A percentile compares a stretch with the other conserved stretches of the same genome.
phyloP scores from a whole-genome alignment of 2,797 vertebrate genomes.

The Mormyrops boulengeri region DNA sequence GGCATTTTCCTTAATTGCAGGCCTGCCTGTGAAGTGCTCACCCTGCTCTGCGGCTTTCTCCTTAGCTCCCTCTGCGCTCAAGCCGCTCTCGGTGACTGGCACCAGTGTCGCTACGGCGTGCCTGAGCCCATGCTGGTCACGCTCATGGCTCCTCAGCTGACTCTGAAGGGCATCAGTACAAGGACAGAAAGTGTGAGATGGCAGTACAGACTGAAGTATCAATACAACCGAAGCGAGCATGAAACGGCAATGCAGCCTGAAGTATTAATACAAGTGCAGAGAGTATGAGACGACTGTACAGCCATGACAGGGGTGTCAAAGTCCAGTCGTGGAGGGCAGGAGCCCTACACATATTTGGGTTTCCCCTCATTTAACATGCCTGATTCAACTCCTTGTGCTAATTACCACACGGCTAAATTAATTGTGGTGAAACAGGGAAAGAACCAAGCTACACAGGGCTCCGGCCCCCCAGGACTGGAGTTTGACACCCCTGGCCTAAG shows the following conservation, averaged over 20 bases:
- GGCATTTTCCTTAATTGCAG: not conserved
- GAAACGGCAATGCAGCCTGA: not conserved
- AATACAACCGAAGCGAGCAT: not conserved
- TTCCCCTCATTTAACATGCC: not conserved
- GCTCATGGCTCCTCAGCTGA: conserved; percentile 85
- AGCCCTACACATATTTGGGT: not conserved
- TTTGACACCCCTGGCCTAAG: not conserved
- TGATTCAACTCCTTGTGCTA: not conserved
- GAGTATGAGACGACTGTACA: not conserved
- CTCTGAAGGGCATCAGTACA: conserved; percentile 58
- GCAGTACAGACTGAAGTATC: not conserved
- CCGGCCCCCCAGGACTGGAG: too few species aligned
- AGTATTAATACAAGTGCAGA: not conserved
- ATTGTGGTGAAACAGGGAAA: not conserved
- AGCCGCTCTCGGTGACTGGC: conserved; percentile 52
- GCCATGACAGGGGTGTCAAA: not conserved
- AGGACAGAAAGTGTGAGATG: not conserved
- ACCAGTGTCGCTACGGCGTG: conserved; percentile 50
- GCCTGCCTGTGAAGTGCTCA: conserved; percentile 39
- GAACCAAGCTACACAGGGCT: not conserved
- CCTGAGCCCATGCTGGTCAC: conserved; percentile 73
- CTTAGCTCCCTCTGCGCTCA: conserved; percentile 52
- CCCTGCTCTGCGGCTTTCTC: conserved; percentile 63
- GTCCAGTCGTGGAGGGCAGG: not conserved
- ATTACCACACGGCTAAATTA: not conserved